phyloP scores from a whole-genome alignment of 2,888 invertebrate species.

The Hypomecis punctinalis region DNA sequence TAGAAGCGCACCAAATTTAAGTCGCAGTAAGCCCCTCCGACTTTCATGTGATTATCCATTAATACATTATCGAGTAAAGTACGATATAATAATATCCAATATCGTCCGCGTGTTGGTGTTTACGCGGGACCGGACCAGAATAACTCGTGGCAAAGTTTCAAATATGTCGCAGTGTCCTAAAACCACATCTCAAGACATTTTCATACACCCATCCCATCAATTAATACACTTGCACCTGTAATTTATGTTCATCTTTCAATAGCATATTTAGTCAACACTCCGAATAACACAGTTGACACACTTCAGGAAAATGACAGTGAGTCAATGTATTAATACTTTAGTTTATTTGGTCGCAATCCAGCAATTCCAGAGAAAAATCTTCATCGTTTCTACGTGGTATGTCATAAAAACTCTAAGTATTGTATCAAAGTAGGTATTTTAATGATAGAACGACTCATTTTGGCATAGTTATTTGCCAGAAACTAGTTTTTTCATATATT shows the following conservation, averaged over 20 bases:
- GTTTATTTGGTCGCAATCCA: conserved; percentile 6
- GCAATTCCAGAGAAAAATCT: conserved; percentile 13
- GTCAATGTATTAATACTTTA: conserved; percentile 4
- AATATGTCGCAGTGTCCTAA: conserved; percentile 81
- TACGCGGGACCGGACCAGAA: conserved; percentile 74
- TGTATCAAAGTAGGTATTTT: conserved; percentile 30
- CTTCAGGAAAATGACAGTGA: neutral
- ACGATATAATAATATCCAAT: conserved; percentile 63
- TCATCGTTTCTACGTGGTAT: neutral
- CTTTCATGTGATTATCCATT: conserved; percentile 39
- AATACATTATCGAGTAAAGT: conserved; percentile 52
- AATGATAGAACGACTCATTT: conserved; percentile 30
- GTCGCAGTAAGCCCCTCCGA: conserved; percentile 14
- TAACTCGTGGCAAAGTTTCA: conserved; percentile 82
- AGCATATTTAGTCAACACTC: conserved; percentile 7
- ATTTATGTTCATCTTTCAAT: conserved; percentile 27
- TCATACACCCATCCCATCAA: conserved; percentile 56
- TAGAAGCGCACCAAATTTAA: conserved; percentile 15
- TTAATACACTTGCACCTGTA: conserved; percentile 52
- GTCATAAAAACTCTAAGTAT: conserved; percentile 28
- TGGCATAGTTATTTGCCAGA: conserved; percentile 58
- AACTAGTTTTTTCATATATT: conserved; percentile 42
- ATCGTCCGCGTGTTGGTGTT: conserved; percentile 64
- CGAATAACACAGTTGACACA: conserved; percentile 1
- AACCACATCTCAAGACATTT: conserved; percentile 67